A percentile compares a stretch with the other conserved stretches of the same genome.
Evolutionary conservation across 1,140 invertebrate species (phyloP).

Genomic region (Rhagoletis zephyria): DNA sequence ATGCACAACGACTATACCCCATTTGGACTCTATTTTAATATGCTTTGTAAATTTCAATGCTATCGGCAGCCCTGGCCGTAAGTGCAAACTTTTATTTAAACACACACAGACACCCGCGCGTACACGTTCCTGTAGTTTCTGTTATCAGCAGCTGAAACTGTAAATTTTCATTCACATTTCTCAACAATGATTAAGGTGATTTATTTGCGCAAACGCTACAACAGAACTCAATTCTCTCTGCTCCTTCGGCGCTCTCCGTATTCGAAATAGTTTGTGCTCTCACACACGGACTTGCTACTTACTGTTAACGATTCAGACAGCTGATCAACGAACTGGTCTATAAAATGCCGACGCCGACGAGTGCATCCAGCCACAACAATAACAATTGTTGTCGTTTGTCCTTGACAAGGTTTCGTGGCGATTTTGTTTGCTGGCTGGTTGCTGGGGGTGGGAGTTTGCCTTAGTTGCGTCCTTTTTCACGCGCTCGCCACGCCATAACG

Average conservation of each 20-base stretch:
- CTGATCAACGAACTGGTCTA: neutral
- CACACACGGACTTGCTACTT: neutral
- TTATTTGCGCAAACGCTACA: constrained; percentile 19
- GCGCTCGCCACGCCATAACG: neutral
- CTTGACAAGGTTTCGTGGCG: constrained; percentile 17
- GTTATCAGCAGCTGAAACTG: neutral
- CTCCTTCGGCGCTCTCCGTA: neutral
- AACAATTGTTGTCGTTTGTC: neutral
- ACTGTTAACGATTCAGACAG: neutral
- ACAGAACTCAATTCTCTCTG: neutral
- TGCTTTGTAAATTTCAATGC: neutral
- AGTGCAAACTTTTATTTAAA: neutral
- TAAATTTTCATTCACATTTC: constrained; percentile 13
- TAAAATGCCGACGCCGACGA: neutral
- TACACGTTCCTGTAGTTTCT: neutral
- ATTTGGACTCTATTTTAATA: too few species aligned
- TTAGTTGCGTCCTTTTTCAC: too few species aligned
- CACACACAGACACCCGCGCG: neutral
- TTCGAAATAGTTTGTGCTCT: neutral
- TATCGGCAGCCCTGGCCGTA: neutral
- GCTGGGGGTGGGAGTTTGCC: neutral
- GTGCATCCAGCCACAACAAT: neutral
- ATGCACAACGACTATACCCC: too few species aligned
- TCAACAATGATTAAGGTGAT: neutral
- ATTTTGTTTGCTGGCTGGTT: neutral